phyloP scores from a whole-genome alignment of 37 sponge, comb jelly and placozoan genomes.

The Amphimedon queenslandica region DNA sequence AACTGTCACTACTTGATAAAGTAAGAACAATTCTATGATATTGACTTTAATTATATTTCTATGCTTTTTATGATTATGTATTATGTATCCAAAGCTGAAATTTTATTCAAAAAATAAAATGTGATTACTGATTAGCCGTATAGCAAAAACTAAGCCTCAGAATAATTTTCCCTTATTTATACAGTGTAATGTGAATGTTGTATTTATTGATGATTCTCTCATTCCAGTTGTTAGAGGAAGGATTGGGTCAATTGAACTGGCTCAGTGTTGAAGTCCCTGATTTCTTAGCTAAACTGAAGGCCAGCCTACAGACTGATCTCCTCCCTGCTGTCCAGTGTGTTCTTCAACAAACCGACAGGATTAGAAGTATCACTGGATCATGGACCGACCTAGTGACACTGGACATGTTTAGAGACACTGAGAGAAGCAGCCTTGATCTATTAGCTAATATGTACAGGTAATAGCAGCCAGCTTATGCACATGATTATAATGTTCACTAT shows the following conservation, averaged over 20 bases:
- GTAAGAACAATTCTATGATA: no score
- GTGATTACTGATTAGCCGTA: no score
- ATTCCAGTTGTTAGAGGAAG: conserved; percentile 23
- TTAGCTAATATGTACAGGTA: conserved; percentile 43
- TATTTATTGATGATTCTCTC: neutral
- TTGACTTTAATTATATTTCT: no score
- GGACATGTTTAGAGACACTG: conserved; percentile 37
- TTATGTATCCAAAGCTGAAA: no score
- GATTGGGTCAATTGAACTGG: conserved; percentile 33
- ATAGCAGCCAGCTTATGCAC: neutral
- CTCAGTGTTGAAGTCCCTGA: conserved; percentile 34
- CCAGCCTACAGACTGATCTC: conserved; percentile 29
- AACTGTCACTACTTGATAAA: conserved; percentile 44
- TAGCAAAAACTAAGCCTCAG: no score
- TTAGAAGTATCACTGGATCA: neutral
- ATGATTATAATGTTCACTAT: neutral
- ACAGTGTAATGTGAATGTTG: no score
- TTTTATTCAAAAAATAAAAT: no score
- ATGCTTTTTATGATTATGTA: no score
- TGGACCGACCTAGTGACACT: conserved; percentile 22
- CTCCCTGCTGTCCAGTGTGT: conserved; percentile 18
- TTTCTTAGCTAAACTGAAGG: conserved; percentile 26
- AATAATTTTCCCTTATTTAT: no score
- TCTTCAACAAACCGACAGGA: neutral
- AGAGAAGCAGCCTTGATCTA: conserved; percentile 5